Evolutionary conservation across 2,797 vertebrate genomes (phyloP).

Genomic region (Pseudotriccus pelzelni): DNA sequence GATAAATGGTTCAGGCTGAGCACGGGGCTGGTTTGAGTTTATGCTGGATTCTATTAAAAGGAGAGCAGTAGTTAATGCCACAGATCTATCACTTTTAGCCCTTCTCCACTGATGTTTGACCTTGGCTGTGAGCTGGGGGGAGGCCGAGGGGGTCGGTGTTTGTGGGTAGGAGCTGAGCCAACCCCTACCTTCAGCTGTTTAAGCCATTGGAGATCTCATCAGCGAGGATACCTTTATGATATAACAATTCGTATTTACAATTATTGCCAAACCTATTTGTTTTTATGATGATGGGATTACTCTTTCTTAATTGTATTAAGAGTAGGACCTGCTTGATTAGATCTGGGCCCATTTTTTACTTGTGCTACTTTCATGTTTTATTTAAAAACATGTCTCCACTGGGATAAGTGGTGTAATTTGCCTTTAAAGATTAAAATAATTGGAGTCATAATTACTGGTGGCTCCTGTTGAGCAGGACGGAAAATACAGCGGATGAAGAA

Average conservation of each 20-base stretch:
- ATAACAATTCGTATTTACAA: conserved; percentile 39
- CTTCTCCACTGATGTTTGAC: conserved; percentile 78
- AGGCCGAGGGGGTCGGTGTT: conserved; percentile 14
- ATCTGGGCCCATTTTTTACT: conserved; percentile 71
- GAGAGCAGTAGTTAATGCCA: conserved; percentile 78
- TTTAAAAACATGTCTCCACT: conserved; percentile 73
- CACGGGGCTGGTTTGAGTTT: conserved; percentile 80
- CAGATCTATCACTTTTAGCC: conserved; percentile 79
- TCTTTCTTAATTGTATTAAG: conserved; percentile 69
- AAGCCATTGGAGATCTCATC: neutral
- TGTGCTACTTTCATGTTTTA: conserved; percentile 71
- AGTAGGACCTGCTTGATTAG: conserved; percentile 62
- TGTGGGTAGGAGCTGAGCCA: neutral
- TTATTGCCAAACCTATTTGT: conserved; percentile 57
- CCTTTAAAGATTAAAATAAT: conserved; percentile 67
- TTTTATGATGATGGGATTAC: conserved; percentile 57
- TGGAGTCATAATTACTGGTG: conserved; percentile 58
- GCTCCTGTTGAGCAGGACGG: conserved; percentile 43
- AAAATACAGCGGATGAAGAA: conserved; percentile 26
- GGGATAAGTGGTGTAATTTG: conserved; percentile 65
- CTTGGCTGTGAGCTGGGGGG: conserved; percentile 73
- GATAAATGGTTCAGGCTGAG: conserved; percentile 78
- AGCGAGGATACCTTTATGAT: neutral
- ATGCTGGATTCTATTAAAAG: conserved; percentile 82
- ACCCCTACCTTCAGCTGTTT: conserved; percentile 5